Evolutionary conservation across 2,797 vertebrate genomes (phyloP).

Genomic region (Gymnoscopelus microlampas): DNA sequence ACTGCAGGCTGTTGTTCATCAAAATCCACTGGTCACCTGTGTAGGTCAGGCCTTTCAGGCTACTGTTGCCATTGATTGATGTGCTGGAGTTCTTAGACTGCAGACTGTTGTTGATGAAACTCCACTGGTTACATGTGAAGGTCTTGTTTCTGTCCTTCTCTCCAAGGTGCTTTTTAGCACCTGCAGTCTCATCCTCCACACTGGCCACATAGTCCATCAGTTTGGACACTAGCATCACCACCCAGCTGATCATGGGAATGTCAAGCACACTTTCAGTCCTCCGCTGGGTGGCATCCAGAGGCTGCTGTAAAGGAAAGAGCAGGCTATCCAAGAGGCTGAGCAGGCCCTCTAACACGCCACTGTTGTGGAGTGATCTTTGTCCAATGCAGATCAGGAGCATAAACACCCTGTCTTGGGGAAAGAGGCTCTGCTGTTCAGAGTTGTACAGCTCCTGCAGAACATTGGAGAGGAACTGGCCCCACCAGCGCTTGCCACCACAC

Average conservation of each 20-base stretch:
- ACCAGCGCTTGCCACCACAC: conserved; percentile 96
- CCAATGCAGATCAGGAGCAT: conserved; percentile 99
- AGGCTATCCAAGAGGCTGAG: conserved; percentile 95
- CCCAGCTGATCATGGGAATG: conserved; percentile 99
- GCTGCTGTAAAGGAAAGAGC: conserved; percentile 92
- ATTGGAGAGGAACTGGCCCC: conserved; percentile 98
- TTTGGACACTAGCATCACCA: conserved; percentile 97
- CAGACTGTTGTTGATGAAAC: conserved; percentile 98
- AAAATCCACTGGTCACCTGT: too few relatives aligned
- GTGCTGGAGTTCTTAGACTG: conserved; percentile 93
- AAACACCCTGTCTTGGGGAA: conserved; percentile 98
- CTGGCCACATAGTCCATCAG: conserved; percentile 96
- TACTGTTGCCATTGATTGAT: conserved; percentile 91
- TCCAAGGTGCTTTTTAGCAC: conserved; percentile 92
- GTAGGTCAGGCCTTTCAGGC: too few relatives aligned
- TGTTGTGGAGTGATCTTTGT: conserved; percentile 97
- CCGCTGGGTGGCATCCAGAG: conserved; percentile 80
- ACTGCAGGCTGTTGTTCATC: too few relatives aligned
- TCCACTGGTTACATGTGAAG: conserved; percentile 98
- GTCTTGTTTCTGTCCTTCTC: conserved; percentile 94
- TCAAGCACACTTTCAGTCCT: conserved; percentile 95
- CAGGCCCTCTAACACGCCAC: conserved; percentile 95
- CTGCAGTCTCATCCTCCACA: conserved; percentile 94
- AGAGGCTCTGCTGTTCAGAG: conserved; percentile 97
- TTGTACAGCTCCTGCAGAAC: conserved; percentile 98